A percentile compares a stretch with the other conserved stretches of the same genome.
Evolutionary conservation across 2,797 vertebrate species (phyloP).

Genomic region (Chelon labrosus): DNA sequence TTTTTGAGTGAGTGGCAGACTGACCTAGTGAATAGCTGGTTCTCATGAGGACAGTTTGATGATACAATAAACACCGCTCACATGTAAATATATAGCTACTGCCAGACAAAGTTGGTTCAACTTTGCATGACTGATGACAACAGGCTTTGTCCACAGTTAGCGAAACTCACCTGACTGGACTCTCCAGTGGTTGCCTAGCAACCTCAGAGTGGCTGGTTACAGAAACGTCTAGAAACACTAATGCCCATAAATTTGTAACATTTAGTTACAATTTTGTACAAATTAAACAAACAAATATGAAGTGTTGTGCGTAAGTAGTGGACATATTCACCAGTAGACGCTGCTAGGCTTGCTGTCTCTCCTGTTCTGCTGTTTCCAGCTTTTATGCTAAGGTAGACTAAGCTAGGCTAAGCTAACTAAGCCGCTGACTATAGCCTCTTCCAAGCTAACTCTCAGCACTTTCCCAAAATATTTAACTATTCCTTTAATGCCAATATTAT

Average conservation of each 20-base stretch:
- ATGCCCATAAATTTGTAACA: neutral
- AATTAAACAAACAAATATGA: neutral
- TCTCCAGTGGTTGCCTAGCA: neutral
- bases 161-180: neutral
- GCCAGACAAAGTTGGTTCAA: neutral
- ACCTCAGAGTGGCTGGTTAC: neutral
- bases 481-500: neutral
- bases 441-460: neutral
- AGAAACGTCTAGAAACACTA: neutral
- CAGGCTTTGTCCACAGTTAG: neutral
- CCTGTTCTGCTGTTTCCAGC: too few relatives aligned
- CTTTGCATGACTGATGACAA: neutral
- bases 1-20: constrained; percentile 38
- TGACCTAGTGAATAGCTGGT: constrained; percentile 30
- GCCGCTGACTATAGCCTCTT: too few relatives aligned
- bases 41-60: neutral
- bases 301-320: neutral
- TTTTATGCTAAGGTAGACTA: too few relatives aligned
- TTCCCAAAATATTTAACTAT: neutral
- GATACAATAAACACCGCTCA: neutral
- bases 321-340: neutral
- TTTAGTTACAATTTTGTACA: neutral
- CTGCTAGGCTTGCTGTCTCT: neutral
- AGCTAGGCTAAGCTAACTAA: too few relatives aligned
- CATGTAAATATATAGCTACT: neutral